Percentiles rank a stretch among this genome's conserved stretches.
These are phyloP conservation scores for Trididemnum miniatum DNA, from an alignment of 23 tunicate species.

Conservation along the genomic window DNA sequence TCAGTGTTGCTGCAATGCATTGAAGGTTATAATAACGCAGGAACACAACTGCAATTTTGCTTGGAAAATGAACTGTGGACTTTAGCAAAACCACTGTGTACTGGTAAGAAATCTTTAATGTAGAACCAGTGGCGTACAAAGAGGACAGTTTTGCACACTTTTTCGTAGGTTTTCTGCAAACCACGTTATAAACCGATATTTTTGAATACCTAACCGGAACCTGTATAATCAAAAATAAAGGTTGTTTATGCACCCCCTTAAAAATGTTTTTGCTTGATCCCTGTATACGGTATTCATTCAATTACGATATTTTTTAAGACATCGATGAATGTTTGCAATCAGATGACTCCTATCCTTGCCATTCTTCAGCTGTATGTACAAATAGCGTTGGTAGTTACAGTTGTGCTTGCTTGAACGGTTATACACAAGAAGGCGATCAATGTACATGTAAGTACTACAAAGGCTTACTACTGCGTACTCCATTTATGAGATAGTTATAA, in stretches of 20 bases:
- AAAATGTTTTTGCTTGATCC: no score
- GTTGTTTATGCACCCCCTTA: background rate
- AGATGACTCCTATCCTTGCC: background rate
- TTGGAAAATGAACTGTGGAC: conserved; percentile 52
- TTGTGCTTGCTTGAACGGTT: conserved; percentile 6
- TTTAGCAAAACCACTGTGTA: conserved; percentile 24
- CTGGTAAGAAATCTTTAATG: no score
- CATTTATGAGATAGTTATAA: no score
- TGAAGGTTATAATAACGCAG: conserved; percentile 31
- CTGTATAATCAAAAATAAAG: no score
- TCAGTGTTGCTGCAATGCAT: conserved; percentile 10
- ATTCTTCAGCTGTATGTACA: background rate
- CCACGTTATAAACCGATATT: no score
- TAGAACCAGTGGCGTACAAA: no score
- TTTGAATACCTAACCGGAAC: no score
- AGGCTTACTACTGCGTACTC: no score
- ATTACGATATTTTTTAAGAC: conserved; percentile 1
- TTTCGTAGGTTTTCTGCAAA: no score
- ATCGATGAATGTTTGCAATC: background rate
- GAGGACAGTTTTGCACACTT: no score
- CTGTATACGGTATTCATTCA: no score
- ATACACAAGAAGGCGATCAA: background rate
- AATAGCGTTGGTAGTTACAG: conserved; percentile 17
- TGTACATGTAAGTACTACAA: background rate
- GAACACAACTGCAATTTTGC: conserved; percentile 21